Percentiles rank a stretch among this genome's conserved stretches.
These are phyloP conservation scores for Aleiodes leptofemur DNA, from an alignment of 2,888 invertebrate genomes.

Conservation along the genomic window DNA sequence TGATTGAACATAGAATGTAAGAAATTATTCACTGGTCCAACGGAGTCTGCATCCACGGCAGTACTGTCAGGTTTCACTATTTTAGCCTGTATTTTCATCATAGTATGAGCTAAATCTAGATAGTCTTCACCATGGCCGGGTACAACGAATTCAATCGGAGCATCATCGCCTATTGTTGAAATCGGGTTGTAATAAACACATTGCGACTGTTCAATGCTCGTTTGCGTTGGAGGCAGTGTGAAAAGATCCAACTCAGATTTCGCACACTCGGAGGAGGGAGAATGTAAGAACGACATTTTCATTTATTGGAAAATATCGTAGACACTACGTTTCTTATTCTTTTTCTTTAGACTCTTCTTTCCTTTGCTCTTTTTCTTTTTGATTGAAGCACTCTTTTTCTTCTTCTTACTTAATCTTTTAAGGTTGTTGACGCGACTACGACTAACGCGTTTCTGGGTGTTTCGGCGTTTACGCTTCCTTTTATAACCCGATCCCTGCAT, in stretches of 20 bases:
- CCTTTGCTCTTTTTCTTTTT: too few species aligned
- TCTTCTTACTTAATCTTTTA: too few species aligned
- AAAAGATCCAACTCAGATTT: neutral
- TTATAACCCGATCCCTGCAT: too few species aligned
- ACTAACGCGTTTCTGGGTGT: too few species aligned
- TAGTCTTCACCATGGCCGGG: slow-evolving; percentile 11
- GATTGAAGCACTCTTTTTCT: too few species aligned
- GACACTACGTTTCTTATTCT: neutral
- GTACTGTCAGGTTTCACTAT: too few species aligned
- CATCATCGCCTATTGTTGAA: neutral
- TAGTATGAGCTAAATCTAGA: neutral
- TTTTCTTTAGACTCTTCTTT: neutral
- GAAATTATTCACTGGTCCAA: too few species aligned
- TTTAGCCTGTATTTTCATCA: neutral
- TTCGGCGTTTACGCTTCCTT: too few species aligned
- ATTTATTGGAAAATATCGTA: slow-evolving; percentile 10
- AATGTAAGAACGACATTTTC: slow-evolving; percentile 1
- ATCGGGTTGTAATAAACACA: slow-evolving; percentile 4
- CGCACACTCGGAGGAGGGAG: neutral
- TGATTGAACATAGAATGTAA: too few species aligned
- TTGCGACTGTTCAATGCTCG: neutral
- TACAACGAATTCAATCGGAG: slow-evolving; percentile 1
- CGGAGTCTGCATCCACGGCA: too few species aligned
- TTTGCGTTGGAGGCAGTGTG: neutral
- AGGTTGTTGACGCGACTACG: too few species aligned